Conservation (phyloP, 2,113 vertebrate genomes). For the Dinomys branickii region DNA sequence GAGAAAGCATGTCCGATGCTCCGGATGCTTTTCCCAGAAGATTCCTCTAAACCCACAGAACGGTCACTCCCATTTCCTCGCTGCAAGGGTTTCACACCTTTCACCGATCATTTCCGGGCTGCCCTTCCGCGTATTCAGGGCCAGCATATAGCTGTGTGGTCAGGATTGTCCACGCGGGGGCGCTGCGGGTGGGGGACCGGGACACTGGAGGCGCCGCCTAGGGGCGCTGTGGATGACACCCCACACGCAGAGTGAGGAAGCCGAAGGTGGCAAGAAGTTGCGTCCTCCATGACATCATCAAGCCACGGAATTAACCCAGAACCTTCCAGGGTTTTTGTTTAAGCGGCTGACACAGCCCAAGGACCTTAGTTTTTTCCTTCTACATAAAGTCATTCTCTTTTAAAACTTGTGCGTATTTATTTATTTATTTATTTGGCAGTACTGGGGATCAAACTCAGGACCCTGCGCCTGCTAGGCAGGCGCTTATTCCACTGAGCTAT, state of each 20-base stretch:
- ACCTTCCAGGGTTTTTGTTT: neutral
- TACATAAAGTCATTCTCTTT: neutral
- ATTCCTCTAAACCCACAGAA: neutral
- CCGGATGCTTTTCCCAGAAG: neutral
- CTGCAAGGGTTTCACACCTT: neutral
- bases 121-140: neutral
- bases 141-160: neutral
- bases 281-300: neutral
- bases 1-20: neutral
- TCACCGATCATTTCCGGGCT: neutral
- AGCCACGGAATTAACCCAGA: neutral
- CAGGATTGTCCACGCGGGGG: neutral
- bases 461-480: too few species aligned
- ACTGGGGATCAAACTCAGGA: too few species aligned
- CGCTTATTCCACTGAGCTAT: too few species aligned
- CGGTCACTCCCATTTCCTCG: neutral
- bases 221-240: too few species aligned
- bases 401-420: neutral
- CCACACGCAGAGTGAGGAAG: neutral
- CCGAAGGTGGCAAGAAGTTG: neutral
- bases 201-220: too few species aligned
- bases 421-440: neutral
- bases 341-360: neutral
- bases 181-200: too few species aligned
- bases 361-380: neutral